Percentiles rank a stretch among this genome's conserved stretches.
These are phyloP conservation scores for Autographa gamma DNA, from an alignment of 2,888 invertebrate species.

Conservation along the genomic window DNA sequence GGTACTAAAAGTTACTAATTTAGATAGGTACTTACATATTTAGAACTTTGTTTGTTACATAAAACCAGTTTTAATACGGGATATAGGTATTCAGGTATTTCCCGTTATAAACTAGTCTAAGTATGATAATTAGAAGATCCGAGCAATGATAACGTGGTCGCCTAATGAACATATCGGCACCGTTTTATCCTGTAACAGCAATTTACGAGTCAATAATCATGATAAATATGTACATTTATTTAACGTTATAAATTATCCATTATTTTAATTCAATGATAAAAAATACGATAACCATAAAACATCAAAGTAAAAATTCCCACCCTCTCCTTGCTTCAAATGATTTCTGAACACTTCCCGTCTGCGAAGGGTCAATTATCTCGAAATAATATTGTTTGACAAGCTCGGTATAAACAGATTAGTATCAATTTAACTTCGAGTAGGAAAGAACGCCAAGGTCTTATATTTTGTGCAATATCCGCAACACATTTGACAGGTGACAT, in stretches of 20 bases:
- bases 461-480: slow-evolving; percentile 58
- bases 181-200: neutral
- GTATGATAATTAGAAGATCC: neutral
- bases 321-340: no score
- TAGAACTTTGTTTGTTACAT: neutral
- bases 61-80: neutral
- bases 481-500: slow-evolving; percentile 47
- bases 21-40: neutral
- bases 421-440: slow-evolving; percentile 62
- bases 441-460: slow-evolving; percentile 58
- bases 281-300: neutral
- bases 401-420: slow-evolving; percentile 65
- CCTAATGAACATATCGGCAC: neutral
- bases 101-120: neutral
- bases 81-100: neutral
- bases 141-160: neutral
- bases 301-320: neutral
- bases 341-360: neutral
- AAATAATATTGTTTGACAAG: slow-evolving; percentile 52
- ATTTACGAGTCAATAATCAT: neutral
- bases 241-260: no score
- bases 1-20: neutral
- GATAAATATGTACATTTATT: neutral
- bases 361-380: slow-evolving; percentile 21
- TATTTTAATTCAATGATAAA: neutral